Evolutionary conservation across 2,888 invertebrate genomes (phyloP), one percentile per base, ranked within the genome.

Genomic region (Frankliniella intonsa): DNA sequence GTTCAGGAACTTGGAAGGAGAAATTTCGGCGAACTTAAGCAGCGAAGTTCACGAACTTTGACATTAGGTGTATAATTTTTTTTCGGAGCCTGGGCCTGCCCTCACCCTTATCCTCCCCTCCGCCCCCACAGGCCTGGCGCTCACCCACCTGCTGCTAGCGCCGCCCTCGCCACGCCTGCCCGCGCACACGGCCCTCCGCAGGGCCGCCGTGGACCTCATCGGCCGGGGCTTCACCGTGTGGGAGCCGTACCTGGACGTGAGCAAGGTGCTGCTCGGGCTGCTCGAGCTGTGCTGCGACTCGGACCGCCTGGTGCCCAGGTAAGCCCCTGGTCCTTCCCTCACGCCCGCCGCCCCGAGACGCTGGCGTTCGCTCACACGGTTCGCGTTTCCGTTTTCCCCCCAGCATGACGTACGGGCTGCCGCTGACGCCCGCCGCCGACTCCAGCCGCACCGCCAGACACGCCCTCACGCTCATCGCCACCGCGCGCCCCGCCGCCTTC

Each of bases 161-260:
- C 95, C 97, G n/a, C 92, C 97, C 10, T 92, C 94, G 49, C 88
- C 92, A 1, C 94, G 95, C 85, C 90, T 98, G 83, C 98, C 98
- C 0, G 92, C 96, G 69, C 95, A 97, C 89, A 97, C 97, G 25
- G 95, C 98, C n/a, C 89, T 98, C 80, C 91, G 98, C 3, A 90
- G 99, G 83, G 99, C 99, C 17, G 98, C 99, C 0, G 97, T 99
- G 80, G 99, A 99, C 90, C 91, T 99, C 84, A 93, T 99, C 84
- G 99, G 99, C 0, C 92, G 99, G 80, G 98, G 98, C 8, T 99
- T 99, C 89, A 96, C 97, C 0, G 98, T 99, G 0, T 99, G 99
- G 99, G 99, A 99, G 87, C 99, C 99, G 0, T 98, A 99, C 88
- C 88, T 97, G 84, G 97, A 97, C 88, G 96, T 97, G 69, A 95